These are phyloP conservation scores for Phortica variegata DNA, from an alignment of 1,140 invertebrate species.

Conservation along the genomic window DNA sequence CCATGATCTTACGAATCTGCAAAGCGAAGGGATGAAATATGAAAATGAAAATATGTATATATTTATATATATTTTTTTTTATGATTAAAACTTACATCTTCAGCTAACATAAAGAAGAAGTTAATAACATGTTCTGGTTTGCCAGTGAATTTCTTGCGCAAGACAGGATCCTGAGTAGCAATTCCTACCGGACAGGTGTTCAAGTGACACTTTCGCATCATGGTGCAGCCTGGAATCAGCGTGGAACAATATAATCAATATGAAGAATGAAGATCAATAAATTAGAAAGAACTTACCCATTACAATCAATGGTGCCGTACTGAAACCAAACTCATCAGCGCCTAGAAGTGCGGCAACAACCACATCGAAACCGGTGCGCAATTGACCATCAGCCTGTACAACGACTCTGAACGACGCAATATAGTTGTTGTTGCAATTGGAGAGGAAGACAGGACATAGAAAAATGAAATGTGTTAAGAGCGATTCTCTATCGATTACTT, in stretches of 20 bases:
- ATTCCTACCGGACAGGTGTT: slow-evolving; percentile 99
- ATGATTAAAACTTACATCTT: slow-evolving; percentile 71
- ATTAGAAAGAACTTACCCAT: slow-evolving; percentile 62
- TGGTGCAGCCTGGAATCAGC: slow-evolving; percentile 77
- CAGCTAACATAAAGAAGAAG: slow-evolving; percentile 95
- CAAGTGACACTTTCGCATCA: slow-evolving; percentile 99
- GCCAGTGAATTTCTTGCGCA: slow-evolving; percentile 95
- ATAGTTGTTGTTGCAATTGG: slow-evolving; percentile 3
- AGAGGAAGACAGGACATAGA: slow-evolving; percentile 43
- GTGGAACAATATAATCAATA: neutral
- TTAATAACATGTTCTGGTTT: slow-evolving; percentile 98
- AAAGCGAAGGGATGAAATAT: slow-evolving; percentile 2
- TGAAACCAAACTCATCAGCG: slow-evolving; percentile 99
- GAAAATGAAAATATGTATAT: neutral
- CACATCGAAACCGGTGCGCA: slow-evolving; percentile 95
- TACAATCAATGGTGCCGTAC: slow-evolving; percentile 95
- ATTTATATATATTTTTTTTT: accelerated
- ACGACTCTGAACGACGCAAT: too few species aligned
- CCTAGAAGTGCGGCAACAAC: slow-evolving; percentile 92
- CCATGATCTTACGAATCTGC: slow-evolving; percentile 83
- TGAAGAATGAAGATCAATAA: neutral
- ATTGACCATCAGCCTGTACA: slow-evolving; percentile 93
- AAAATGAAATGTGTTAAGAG: slow-evolving; percentile 41
- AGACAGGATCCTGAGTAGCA: slow-evolving; percentile 93
- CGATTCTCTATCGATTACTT: slow-evolving; percentile 2